A percentile compares a stretch with the other conserved stretches of the same genome.
These are phyloP conservation scores for Pomacea maculata DNA, from an alignment of 1,140 invertebrate genomes.

Conservation along the genomic window DNA sequence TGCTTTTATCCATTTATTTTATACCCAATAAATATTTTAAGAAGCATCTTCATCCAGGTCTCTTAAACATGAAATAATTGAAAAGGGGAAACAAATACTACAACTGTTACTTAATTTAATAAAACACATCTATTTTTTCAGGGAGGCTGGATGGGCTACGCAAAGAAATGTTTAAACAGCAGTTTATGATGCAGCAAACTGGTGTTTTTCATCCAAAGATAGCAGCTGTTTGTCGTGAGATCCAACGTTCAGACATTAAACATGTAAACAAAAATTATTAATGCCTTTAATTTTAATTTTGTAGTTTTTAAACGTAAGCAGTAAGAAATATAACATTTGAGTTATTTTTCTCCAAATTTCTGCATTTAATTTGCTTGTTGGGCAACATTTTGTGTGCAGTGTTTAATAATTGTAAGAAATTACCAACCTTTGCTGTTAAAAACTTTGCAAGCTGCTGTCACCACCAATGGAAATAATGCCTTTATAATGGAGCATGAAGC, in stretches of 20 bases:
- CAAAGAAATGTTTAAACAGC: constrained; percentile 16
- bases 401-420: constrained; percentile 2
- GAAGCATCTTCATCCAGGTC: too few species aligned
- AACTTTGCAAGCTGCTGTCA: constrained; percentile 4
- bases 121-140: background rate
- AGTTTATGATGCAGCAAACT: constrained; percentile 14
- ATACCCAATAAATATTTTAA: too few species aligned
- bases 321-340: background rate
- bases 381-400: background rate
- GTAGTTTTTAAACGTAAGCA: background rate
- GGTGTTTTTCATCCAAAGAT: constrained; percentile 23
- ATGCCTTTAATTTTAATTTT: background rate
- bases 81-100: too few species aligned
- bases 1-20: background rate
- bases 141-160: constrained; percentile 14
- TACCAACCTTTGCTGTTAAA: constrained; percentile 9
- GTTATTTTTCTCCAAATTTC: background rate
- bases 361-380: background rate
- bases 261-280: background rate
- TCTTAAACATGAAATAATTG: too few species aligned
- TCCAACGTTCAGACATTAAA: background rate
- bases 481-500: too few species aligned
- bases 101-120: too few species aligned
- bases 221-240: constrained; percentile 22
- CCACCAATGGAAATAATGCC: background rate